Base-by-base conservation (phyloP, 2,797 vertebrate genomes). In the Luscinia luscinia region DNA sequence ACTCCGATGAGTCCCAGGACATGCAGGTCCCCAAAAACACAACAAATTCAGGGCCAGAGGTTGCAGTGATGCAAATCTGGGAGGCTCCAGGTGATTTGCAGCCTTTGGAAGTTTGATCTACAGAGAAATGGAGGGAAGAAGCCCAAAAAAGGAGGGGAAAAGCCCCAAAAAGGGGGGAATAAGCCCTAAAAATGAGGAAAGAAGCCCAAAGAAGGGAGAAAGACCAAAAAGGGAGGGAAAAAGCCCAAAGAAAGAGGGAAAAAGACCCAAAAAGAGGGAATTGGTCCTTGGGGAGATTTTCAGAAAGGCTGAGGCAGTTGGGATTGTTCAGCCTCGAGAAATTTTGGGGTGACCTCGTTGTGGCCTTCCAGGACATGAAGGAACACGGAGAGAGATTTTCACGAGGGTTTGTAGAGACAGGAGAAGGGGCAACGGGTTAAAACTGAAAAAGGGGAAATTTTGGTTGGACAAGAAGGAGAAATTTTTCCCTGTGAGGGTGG, bases 31-130 rank as follows among this genome's bases (percentile, higher is more conserved):
- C 59, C 38, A 67, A 49, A 52, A 85, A 74, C 52, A 90, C 77
- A 91, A 86, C 69, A 88, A 49, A 38, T 55, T 4, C 9, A 19
- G 48, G 82, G 54, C 11, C 38, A 41, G 46, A 66, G 61, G 40
- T 5, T 14, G 78, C 48, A 38, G 49, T 85, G 72, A 80, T 70
- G 87, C 40, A 93, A 94, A 94, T 13, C 46, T 66, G 59, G 70
- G 87, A 79, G 58, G 66, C 36, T 75, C 70, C 19, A 3, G 12
- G 17, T 27, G 46, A 32, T 82, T 38, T 57, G 30, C 2, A 4
- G 27, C 32, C 63, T 32, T n/a, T 26, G 59, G 24, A 82, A n/a
- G 9, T 68, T 62, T 89, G 78, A 66, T 48, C 70, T 20, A 32
- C 9, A 59, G 78, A 58, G 73, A 24, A 57, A 27, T 3, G 12